phyloP scores from a whole-genome alignment of 2,797 vertebrate species.

The Heteromormyrus szaboi region DNA sequence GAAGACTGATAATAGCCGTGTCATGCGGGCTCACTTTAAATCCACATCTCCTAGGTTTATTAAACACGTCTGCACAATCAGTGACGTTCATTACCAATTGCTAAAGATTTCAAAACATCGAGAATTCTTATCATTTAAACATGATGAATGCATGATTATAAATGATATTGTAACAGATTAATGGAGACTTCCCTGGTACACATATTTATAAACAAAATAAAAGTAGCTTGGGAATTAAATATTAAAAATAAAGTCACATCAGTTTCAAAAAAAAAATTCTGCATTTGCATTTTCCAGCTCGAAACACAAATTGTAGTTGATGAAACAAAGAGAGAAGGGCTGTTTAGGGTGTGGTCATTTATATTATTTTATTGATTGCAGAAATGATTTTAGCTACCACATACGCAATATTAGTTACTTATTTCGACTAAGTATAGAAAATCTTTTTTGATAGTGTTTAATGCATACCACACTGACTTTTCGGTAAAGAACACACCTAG shows the following conservation, averaged over 20 bases:
- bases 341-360: neutral
- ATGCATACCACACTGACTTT: neutral
- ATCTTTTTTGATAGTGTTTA: neutral
- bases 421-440: neutral
- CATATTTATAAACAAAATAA: neutral
- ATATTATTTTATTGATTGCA: neutral
- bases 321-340: neutral
- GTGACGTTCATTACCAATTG: neutral
- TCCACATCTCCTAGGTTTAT: conserved; percentile 44
- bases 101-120: neutral
- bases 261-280: neutral
- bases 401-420: neutral
- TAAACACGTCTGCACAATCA: neutral
- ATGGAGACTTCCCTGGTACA: neutral
- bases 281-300: neutral
- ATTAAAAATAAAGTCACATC: neutral
- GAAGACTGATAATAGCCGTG: conserved; percentile 56
- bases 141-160: neutral
- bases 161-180: neutral
- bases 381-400: neutral
- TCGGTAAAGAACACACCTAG: neutral
- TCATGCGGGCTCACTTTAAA: conserved; percentile 51
- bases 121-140: neutral
- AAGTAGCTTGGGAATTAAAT: neutral
- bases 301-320: neutral